phyloP scores from a whole-genome alignment of 2,113 vertebrate genomes.

The Crypturellus undulatus region DNA sequence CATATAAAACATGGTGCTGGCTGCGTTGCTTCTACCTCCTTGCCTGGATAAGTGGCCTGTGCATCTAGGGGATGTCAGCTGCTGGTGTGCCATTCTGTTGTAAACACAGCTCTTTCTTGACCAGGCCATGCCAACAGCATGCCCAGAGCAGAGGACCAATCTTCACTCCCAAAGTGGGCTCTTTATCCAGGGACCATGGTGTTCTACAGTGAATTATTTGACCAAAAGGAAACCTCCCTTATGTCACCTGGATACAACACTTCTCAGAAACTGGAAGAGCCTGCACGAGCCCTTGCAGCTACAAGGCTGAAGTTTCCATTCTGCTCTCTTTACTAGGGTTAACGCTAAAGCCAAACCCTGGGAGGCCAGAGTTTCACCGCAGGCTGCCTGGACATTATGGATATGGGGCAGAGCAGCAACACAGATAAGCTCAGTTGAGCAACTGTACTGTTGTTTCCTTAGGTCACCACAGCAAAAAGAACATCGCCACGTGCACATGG shows the following conservation, averaged over 20 bases:
- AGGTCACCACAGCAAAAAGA: neutral
- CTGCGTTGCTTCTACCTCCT: neutral
- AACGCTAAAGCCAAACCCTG: neutral
- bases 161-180: neutral
- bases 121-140: neutral
- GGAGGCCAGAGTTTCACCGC: neutral
- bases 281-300: neutral
- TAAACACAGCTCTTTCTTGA: neutral
- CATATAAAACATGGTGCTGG: neutral
- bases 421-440: neutral
- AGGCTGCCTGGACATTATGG: neutral
- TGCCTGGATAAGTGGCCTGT: neutral
- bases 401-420: neutral
- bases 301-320: neutral
- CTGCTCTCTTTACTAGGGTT: neutral
- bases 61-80: neutral
- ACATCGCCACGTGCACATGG: neutral
- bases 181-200: neutral
- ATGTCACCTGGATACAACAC: neutral
- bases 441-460: neutral
- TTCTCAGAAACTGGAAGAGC: neutral
- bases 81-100: neutral
- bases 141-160: neutral
- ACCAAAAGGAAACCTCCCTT: neutral
- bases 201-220: neutral